Evolutionary conservation across 2,888 invertebrate species (phyloP), one percentile per base, ranked within the genome.

Genomic region (Cabera pusaria): DNA sequence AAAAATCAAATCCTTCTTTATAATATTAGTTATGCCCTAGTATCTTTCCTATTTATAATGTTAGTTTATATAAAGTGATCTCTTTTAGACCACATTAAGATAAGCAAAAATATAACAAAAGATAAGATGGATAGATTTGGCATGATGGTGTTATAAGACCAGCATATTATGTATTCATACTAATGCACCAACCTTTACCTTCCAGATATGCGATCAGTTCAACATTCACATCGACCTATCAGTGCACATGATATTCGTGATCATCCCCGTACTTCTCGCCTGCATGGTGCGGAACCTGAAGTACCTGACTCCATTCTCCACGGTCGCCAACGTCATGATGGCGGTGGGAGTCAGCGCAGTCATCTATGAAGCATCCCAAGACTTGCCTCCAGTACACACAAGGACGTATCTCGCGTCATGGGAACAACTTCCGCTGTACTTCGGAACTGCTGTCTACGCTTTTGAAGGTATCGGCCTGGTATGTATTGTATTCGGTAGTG

Each of bases 401-500:
- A 90, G 95, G 43, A 74, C 73, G 0, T 92, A 92, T 49, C 79
- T 94, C 6, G 93, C 93, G 0, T 79, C 90, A 3, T 91, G 91
- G 80, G 67, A 76, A 40, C 90, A 90, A 42, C 81, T 96, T 41
- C 98, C 99, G 0, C 84, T 99, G 6, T 99, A 95, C 75, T 98
- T 99, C 69, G 98, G 98, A 24, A 98, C 98, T 0, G 97, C 97
- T 10, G 93, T 99, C 37, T 99, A 96, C 77, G 96, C 98, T 2
- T 99, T 98, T 68, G 99, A 99, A 88, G 99, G 98, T 46, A 98
- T 99, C 52, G 96, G 96, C 33, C 78, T 96, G 90, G 96, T 95
- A 72, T 91, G 91, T 77, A 1, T 10, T 12, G 1, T 5, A 6
- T 18, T 3, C 23, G 10, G 5, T 24, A 2, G 1, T 8, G n/a